Conservation (phyloP, 2,113 vertebrate genomes). For the Lepus timidus region DNA sequence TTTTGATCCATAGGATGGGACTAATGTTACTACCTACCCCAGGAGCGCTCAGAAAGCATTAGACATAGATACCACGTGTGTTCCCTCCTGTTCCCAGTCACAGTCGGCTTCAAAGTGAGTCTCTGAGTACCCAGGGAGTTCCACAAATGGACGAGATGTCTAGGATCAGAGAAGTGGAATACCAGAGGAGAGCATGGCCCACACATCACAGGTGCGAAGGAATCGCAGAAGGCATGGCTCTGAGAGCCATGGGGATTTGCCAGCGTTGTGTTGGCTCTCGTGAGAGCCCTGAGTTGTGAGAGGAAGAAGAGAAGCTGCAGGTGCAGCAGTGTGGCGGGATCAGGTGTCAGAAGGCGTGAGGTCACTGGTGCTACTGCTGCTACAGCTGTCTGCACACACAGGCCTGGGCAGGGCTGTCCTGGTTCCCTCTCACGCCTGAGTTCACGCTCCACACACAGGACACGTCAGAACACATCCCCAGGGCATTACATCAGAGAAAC, state of each 20-base stretch:
- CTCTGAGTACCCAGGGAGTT: neutral
- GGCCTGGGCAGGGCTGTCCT: neutral
- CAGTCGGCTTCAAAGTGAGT: neutral
- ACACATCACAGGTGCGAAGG: neutral
- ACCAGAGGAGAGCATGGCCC: neutral
- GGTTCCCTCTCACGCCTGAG: no score
- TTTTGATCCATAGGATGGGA: neutral
- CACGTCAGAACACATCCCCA: neutral
- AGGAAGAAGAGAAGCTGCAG: neutral
- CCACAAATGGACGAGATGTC: neutral
- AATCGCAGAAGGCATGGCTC: no score
- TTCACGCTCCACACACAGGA: neutral
- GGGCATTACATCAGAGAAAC: neutral
- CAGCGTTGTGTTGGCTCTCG: neutral
- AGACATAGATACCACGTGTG: rapidly evolving
- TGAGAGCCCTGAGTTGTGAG: no score
- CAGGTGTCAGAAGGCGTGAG: neutral
- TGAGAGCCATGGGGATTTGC: neutral
- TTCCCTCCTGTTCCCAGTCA: neutral
- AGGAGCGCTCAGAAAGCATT: neutral
- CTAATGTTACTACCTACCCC: neutral
- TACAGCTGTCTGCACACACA: neutral
- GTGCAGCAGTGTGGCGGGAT: neutral
- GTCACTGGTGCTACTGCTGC: rapidly evolving
- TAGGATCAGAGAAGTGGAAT: neutral